Evolutionary conservation across 2,113 vertebrate genomes (phyloP), one percentile per base, ranked within the genome.

Genomic region (Nothoprocta perdicaria): DNA sequence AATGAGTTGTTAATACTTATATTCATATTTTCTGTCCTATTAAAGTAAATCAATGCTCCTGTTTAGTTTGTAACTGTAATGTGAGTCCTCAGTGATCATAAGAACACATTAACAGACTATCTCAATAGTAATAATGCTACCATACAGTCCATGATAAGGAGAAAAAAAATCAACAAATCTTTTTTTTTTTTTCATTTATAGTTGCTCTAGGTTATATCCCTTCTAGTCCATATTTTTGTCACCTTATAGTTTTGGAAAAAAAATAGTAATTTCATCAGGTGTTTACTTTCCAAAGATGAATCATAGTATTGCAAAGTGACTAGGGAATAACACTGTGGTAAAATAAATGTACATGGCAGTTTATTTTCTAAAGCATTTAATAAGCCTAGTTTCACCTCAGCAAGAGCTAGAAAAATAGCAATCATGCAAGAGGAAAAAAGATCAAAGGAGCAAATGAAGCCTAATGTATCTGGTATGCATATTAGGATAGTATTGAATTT

Each of bases 201-300:
- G 5, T 93, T 86, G 48, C 35, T 72, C 6, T 57, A 84, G 60
- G 60, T 12, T 88, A 72, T 66, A 35, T 74, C 48, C 66, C 61
- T 78, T 86, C 65, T 86, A 57, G 58, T 90, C 74, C 62, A 67
- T 94, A 68, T 57, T 50, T 81, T 81, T 88, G 66, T 88, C 80
- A 93, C 11, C 68, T 8, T 80, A 45, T 55, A 53, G 26, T 62
- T 65, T 11, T 1, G 6, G 43, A 48, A 15, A 45, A 77, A 84
- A 67, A 14, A 15, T 13, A 60, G 9, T 27, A 62, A 84, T 73
- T 89, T 76, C 29, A 41, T 76, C 78, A 88, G 48, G 26, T 89
- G 10, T 92, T 92, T 94, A 62, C 31, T 84, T 90, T 81, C 69
- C 41, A 66, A 69, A 92, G 69, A 82, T 38, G 48, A 86, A 92